These are phyloP conservation scores for Acleris laterana DNA, from an alignment of 2,888 invertebrate species.

Conservation along the genomic window DNA sequence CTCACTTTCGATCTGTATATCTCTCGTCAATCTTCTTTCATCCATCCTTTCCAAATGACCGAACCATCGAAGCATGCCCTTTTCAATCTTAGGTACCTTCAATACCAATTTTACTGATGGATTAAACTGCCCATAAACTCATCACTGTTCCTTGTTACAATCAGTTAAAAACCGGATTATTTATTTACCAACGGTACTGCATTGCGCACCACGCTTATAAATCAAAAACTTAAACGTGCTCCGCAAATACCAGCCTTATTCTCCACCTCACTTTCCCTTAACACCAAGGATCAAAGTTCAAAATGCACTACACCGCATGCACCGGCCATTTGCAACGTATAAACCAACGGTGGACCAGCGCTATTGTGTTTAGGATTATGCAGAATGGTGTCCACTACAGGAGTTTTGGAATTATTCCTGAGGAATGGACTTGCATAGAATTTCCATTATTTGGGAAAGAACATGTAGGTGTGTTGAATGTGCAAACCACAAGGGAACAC, in stretches of 20 bases:
- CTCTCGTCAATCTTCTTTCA: too few species aligned
- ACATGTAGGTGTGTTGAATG: background rate
- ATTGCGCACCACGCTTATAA: conserved; percentile 27
- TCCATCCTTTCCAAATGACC: too few species aligned
- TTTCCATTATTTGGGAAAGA: conserved; percentile 30
- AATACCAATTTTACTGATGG: too few species aligned
- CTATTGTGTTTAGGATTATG: conserved; percentile 38
- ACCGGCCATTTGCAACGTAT: conserved; percentile 8
- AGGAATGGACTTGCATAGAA: conserved; percentile 29
- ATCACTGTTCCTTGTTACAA: background rate
- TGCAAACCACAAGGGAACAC: too few species aligned
- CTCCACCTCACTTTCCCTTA: background rate
- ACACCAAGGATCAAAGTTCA: background rate
- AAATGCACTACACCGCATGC: background rate
- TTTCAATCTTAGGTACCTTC: too few species aligned
- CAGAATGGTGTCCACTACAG: conserved; percentile 32
- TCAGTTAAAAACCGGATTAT: conserved; percentile 14
- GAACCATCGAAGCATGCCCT: too few species aligned
- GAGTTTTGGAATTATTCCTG: conserved; percentile 30
- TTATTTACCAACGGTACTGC: conserved; percentile 18
- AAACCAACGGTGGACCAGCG: conserved; percentile 29
- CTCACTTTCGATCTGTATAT: too few species aligned
- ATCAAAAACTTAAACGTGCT: conserved; percentile 34
- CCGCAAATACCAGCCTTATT: background rate
- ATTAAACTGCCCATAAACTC: background rate